Evolutionary conservation across 2,113 vertebrate species (phyloP), one percentile per base, ranked within the genome.

Genomic region (Ochotona princeps): DNA sequence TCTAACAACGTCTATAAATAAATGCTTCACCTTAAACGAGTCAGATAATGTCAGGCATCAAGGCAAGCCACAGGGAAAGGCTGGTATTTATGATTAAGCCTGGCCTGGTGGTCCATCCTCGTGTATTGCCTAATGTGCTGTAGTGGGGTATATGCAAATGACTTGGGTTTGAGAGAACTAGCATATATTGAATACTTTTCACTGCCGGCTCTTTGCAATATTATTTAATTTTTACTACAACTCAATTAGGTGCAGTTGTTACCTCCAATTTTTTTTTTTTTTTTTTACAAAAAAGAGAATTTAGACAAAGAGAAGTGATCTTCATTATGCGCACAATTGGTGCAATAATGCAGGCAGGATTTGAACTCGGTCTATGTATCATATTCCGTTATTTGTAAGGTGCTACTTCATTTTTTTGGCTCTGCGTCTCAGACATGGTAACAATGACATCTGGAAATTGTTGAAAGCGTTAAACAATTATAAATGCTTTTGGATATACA

Each of bases 401-500:
- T 51, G n/a, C 74, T 83, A 73, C 30, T 88, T 70, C 78, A 88
- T 12, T 78, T 93, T n/a, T 90, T 88, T 92, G 49, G 13, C 49
- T 69, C 47, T 85, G 23, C 30, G 57, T 49, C 30, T 82, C 69
- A 92, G 76, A 83, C 57, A 32, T 82, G 70, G 17, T 30, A 70
- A 65, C 74, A 49, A 83, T 79, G 25, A 61, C 65, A 44, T n/a
- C 12, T 38, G 54, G 49, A 35, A 44, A 74, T 47, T 87, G 28
- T 67, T 79, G 66, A 86, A 89, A 90, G 30, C 23, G 91, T 85
- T 84, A 92, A 57, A 80, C 63, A 79, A 83, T 82, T 69, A 69
- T 51, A 85, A 88, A 74, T 82, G 11, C 47, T 83, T 79, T 95
- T 86, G 74, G 7, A 70, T 87, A 51, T 86, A 93, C 91, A 92